phyloP scores from a whole-genome alignment of 30 jellyfish, hydroid and myxozoan genomes.

The Turritopsis rubra region DNA sequence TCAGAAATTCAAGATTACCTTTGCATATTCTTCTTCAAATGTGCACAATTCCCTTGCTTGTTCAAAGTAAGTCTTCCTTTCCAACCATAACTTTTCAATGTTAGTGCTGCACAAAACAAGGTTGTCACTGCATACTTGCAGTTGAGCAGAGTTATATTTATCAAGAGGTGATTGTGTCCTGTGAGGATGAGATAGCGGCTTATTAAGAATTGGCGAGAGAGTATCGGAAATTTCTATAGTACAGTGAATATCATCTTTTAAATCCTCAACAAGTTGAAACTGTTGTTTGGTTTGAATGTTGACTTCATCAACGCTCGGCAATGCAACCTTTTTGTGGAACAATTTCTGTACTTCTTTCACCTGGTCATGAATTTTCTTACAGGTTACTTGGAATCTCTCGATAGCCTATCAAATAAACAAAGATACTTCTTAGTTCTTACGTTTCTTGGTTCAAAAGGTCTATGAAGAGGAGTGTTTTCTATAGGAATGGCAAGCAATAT shows the following conservation, averaged over 20 bases:
- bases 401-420: constrained; percentile 54
- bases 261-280: constrained; percentile 48
- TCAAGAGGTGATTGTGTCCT: constrained; percentile 45
- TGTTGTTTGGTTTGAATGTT: constrained; percentile 44
- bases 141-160: constrained; percentile 49
- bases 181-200: constrained; percentile 40
- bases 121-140: constrained; percentile 54
- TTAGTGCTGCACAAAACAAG: constrained; percentile 36
- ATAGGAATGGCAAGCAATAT: too few species aligned
- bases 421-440: neutral
- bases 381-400: constrained; percentile 77
- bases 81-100: constrained; percentile 51
- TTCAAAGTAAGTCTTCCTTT: constrained; percentile 42
- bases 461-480: too few species aligned
- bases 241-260: constrained; percentile 66
- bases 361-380: constrained; percentile 46
- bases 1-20: constrained; percentile 28
- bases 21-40: constrained; percentile 48
- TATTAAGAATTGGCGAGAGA: constrained; percentile 50
- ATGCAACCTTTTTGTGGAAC: constrained; percentile 39
- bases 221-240: constrained; percentile 65
- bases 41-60: constrained; percentile 51
- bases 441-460: too few species aligned
- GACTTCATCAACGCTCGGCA: constrained; percentile 47
- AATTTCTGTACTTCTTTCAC: constrained; percentile 35